Evolutionary conservation across 2,113 vertebrate species (phyloP).

Genomic region (Pseudorectes ferrugineus): DNA sequence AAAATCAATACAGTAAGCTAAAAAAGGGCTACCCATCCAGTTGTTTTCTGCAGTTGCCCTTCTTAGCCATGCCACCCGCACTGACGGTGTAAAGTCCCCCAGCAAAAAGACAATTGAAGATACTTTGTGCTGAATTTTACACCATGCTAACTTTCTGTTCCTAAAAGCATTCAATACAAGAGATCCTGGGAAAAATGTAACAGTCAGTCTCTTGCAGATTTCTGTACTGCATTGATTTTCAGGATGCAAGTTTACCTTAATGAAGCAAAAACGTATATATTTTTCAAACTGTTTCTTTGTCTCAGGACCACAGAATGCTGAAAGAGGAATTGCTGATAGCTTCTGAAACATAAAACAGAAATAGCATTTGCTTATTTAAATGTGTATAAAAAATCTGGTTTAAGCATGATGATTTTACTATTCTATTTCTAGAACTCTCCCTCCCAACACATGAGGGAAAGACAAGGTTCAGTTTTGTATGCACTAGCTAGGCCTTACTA

Average conservation of each 20-base stretch:
- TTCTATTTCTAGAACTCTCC: not conserved
- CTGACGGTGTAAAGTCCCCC: not conserved
- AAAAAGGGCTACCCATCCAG: not conserved
- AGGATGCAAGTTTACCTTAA: constrained; percentile 83
- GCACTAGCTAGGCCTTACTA: not conserved
- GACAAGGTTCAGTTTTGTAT: not conserved
- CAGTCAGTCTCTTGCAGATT: not conserved
- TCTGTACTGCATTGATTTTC: not conserved
- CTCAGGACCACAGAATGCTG: constrained; percentile 85
- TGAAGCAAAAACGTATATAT: constrained; percentile 94
- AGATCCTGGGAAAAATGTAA: not conserved
- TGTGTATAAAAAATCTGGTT: not conserved
- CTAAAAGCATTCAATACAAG: not conserved
- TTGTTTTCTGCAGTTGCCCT: not conserved
- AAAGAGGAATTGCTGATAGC: constrained; percentile 91
- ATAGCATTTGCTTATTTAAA: not conserved
- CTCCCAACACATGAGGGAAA: not conserved
- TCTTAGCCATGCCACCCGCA: not conserved
- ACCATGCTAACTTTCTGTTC: not conserved
- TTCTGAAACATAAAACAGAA: constrained; percentile 75
- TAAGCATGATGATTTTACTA: not conserved
- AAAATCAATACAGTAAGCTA: not conserved
- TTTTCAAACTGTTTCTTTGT: constrained; percentile 88
- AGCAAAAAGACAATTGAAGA: not conserved
- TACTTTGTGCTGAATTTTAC: not conserved